Evolutionary conservation across 2,888 invertebrate species (phyloP).

Genomic region (Nephrotoma flavescens): DNA sequence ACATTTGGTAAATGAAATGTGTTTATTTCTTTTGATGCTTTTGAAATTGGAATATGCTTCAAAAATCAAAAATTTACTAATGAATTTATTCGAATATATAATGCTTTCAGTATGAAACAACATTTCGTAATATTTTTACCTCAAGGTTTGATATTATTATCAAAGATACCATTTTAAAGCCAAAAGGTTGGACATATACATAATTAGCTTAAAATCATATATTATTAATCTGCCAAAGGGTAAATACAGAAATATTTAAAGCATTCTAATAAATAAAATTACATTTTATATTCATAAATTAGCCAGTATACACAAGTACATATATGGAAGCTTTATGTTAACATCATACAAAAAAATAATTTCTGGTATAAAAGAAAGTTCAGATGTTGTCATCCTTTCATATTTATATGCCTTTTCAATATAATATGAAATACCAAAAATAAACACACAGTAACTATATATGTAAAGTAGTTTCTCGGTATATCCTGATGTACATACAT

Average conservation of each 20-base stretch:
- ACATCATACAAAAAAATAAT: neutral
- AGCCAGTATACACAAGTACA: neutral
- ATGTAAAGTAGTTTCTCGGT: neutral
- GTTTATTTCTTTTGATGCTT: no score
- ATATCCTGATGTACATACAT: neutral
- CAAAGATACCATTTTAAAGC: neutral
- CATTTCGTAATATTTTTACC: no score
- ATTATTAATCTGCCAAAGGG: neutral
- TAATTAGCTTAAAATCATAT: neutral
- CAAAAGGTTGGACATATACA: neutral
- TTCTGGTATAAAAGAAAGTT: neutral
- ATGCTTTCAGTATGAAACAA: no score
- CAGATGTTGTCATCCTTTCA: neutral
- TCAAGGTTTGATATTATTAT: no score
- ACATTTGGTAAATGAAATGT: no score
- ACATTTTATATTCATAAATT: neutral
- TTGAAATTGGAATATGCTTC: no score
- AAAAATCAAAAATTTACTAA: no score
- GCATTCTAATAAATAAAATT: neutral
- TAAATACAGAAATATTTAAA: neutral
- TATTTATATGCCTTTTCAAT: neutral
- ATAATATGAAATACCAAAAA: neutral
- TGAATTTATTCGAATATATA: no score
- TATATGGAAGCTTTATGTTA: neutral
- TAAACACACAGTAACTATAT: neutral